Conservation (phyloP, 1,140 invertebrate species). For the Drosophila novamexicana region DNA sequence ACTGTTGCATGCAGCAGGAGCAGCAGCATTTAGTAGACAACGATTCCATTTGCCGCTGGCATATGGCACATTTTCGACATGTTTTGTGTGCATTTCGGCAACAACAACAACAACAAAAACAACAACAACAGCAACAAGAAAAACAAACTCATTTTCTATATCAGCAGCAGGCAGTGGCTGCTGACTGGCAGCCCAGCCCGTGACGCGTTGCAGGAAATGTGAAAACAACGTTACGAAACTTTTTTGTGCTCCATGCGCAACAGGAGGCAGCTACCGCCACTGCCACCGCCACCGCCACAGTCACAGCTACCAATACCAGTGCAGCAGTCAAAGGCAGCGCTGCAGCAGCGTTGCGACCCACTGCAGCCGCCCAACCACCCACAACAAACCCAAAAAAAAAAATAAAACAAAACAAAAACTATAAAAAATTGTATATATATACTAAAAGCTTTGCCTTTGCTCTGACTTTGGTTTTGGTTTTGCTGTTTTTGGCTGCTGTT, state of each 20-base stretch:
- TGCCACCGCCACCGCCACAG: conserved; percentile 7
- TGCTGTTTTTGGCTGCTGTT: conserved; percentile 57
- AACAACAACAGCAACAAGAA: not conserved
- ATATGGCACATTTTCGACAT: conserved; percentile 83
- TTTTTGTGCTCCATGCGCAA: conserved; percentile 73
- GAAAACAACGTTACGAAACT: conserved; percentile 81
- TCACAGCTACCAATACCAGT: conserved; percentile 41
- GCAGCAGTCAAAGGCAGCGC: conserved; percentile 5
- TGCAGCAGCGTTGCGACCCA: conserved; percentile 11
- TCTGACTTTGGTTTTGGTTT: conserved; percentile 55
- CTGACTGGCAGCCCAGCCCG: conserved; percentile 39
- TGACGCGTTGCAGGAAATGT: conserved; percentile 76
- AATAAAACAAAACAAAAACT: not conserved
- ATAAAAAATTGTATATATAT: not conserved
- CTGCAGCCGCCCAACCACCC: not conserved
- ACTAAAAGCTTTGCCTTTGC: conserved; percentile 51
- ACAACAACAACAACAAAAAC: conserved; percentile 43
- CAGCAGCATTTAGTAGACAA: conserved; percentile 41
- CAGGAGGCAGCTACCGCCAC: conserved; percentile 58
- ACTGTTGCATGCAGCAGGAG: conserved; percentile 75
- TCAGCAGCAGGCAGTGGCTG: conserved; percentile 48
- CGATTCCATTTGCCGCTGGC: conserved; percentile 63
- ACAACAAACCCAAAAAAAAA: not conserved
- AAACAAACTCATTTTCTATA: conserved; percentile 38
- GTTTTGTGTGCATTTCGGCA: conserved; percentile 81